phyloP scores from a whole-genome alignment of 1,140 invertebrate species.

The Papilio polytes region DNA sequence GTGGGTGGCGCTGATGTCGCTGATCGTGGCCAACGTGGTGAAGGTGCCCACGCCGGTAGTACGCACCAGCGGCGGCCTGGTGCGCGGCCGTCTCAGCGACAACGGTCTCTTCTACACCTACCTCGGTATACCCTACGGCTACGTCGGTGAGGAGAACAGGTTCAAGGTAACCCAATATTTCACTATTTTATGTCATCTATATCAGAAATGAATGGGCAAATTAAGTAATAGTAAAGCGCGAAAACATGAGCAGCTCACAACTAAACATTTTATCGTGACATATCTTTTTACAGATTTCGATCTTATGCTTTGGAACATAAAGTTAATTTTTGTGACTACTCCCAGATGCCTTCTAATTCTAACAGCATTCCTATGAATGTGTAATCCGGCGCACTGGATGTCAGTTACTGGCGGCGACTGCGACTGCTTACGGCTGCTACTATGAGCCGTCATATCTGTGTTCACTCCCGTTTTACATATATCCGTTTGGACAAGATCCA shows the following conservation, averaged over 20 bases:
- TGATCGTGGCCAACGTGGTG: slow-evolving; percentile 63
- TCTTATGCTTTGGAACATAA: neutral
- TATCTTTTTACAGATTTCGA: neutral
- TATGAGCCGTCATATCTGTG: too few relatives aligned
- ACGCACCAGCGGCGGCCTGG: slow-evolving; percentile 54
- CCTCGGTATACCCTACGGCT: slow-evolving; percentile 72
- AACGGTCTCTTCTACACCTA: slow-evolving; percentile 64
- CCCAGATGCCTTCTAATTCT: neutral
- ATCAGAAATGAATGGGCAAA: neutral
- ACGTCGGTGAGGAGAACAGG: slow-evolving; percentile 65
- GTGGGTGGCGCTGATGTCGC: slow-evolving; percentile 63
- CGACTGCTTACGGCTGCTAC: too few relatives aligned
- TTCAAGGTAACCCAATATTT: slow-evolving; percentile 62
- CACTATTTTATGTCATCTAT: too few relatives aligned
- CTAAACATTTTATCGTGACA: neutral
- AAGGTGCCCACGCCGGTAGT: slow-evolving; percentile 68
- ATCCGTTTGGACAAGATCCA: too few relatives aligned
- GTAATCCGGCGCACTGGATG: neutral
- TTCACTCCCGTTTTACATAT: too few relatives aligned
- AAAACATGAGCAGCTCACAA: neutral
- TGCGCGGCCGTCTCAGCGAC: slow-evolving; percentile 64
- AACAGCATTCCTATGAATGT: slow-evolving; percentile 26
- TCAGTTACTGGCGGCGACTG: neutral
- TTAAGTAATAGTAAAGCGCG: neutral
- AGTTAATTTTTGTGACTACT: neutral